Evolutionary conservation across 2,797 vertebrate genomes (phyloP).

Genomic region (Amblyopsis hoosieri): DNA sequence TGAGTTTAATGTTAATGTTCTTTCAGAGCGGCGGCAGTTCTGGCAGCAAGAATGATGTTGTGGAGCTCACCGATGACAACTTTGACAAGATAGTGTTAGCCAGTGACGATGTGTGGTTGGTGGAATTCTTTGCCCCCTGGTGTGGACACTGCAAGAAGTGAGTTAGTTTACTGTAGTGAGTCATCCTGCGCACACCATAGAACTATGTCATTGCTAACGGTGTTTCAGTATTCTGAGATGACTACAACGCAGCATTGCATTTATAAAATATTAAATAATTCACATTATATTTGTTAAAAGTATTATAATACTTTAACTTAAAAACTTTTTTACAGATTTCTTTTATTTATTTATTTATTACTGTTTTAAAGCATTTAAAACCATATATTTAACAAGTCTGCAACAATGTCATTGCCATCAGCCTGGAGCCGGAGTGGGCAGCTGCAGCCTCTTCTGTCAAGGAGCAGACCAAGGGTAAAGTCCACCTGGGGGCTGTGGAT

Average conservation of each 20-base stretch:
- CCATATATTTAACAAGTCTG: background rate
- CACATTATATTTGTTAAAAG: no score
- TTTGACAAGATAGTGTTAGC: constrained; percentile 88
- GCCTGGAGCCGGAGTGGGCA: constrained; percentile 95
- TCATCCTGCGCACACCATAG: background rate
- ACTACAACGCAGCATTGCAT: no score
- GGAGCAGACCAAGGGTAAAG: constrained; percentile 92
- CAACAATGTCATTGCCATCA: constrained; percentile 38
- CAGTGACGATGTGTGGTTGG: constrained; percentile 89
- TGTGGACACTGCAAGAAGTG: constrained; percentile 99
- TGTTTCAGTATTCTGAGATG: no score
- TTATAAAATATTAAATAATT: no score
- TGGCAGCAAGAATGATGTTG: constrained; percentile 84
- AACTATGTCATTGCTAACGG: background rate
- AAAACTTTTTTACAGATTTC: background rate
- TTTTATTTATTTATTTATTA: background rate
- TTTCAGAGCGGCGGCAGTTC: constrained; percentile 46
- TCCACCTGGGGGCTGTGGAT: constrained; percentile 91
- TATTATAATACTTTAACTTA: background rate
- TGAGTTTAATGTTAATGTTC: background rate
- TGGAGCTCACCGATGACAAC: constrained; percentile 92
- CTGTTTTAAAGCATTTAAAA: background rate
- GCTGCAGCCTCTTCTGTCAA: constrained; percentile 90
- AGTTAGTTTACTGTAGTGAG: constrained; percentile 44
- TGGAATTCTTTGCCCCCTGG: constrained; percentile 98